Evolutionary conservation across 2,888 invertebrate genomes (phyloP).

Genomic region (Nematopogon swammerdamellus): DNA sequence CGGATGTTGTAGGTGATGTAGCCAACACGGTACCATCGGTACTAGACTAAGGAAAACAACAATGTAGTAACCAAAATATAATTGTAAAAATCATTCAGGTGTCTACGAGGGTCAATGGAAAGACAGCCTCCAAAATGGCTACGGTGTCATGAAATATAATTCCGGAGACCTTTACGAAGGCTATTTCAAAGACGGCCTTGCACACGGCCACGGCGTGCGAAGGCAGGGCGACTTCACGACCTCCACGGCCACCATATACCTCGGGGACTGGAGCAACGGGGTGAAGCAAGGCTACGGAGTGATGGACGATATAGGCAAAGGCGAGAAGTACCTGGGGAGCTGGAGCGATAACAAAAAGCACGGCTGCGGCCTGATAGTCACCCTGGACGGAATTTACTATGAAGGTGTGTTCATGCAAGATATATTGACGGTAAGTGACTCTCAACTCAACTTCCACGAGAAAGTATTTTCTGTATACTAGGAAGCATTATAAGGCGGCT

Average conservation of each 20-base stretch:
- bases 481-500: no score
- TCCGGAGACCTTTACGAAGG: conserved; percentile 84
- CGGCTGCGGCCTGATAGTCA: conserved; percentile 83
- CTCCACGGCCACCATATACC: conserved; percentile 73
- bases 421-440: conserved; percentile 64
- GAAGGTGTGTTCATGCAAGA: conserved; percentile 84
- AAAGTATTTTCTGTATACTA: no score
- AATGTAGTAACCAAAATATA: no score
- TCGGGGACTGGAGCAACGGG: conserved; percentile 84
- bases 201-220: conserved; percentile 82
- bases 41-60: no score
- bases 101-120: conserved; percentile 80
- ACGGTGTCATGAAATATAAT: conserved; percentile 69
- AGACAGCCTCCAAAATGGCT: conserved; percentile 80
- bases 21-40: no score
- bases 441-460: no score
- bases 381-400: conserved; percentile 87
- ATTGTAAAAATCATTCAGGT: no score
- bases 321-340: conserved; percentile 87
- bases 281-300: conserved; percentile 84
- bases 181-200: conserved; percentile 78
- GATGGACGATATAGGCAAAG: conserved; percentile 80
- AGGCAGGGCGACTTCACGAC: conserved; percentile 76
- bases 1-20: no score
- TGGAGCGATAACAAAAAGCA: conserved; percentile 84